These are phyloP conservation scores for Bombus cullumanus DNA, from an alignment of 1,140 invertebrate species.

Conservation along the genomic window DNA sequence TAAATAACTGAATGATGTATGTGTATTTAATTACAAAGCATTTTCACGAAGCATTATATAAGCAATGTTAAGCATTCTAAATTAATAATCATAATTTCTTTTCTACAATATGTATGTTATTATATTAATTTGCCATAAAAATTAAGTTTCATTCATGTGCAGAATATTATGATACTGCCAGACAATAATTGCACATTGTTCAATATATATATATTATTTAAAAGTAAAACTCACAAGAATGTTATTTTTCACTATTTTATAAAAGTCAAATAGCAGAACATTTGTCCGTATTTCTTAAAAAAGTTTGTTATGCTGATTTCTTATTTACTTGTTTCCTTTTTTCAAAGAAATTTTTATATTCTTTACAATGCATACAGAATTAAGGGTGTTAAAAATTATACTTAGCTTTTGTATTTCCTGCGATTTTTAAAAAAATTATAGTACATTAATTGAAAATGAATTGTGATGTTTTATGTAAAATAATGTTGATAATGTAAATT, in stretches of 20 bases:
- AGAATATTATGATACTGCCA: slow-evolving; percentile 59
- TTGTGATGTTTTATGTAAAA: slow-evolving; percentile 23
- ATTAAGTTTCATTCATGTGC: slow-evolving; percentile 28
- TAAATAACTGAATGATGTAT: slow-evolving; percentile 22
- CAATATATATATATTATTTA: slow-evolving; percentile 36
- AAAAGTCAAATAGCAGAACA: background rate
- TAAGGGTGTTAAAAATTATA: slow-evolving; percentile 6
- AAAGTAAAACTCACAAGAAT: background rate
- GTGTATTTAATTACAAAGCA: slow-evolving; percentile 39
- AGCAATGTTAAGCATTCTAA: slow-evolving; percentile 14
- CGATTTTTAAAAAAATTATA: slow-evolving; percentile 23
- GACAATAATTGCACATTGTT: slow-evolving; percentile 60
- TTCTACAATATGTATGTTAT: slow-evolving; percentile 10
- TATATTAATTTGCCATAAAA: slow-evolving; percentile 16
- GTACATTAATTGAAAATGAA: slow-evolving; percentile 12
- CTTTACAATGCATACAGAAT: slow-evolving; percentile 6
- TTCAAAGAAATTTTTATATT: background rate
- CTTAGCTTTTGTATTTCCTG: slow-evolving; percentile 30
- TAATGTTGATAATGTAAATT: slow-evolving; percentile 1
- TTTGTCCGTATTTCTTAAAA: background rate
- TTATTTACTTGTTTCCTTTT: background rate
- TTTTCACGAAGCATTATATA: slow-evolving; percentile 26
- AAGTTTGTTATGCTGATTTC: background rate
- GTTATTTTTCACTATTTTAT: slow-evolving; percentile 9
- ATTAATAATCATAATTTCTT: slow-evolving; percentile 3